A percentile compares a stretch with the other conserved stretches of the same genome.
These are phyloP conservation scores for Drosophila mayaguana DNA, from an alignment of 2,888 invertebrate genomes.

Conservation along the genomic window DNA sequence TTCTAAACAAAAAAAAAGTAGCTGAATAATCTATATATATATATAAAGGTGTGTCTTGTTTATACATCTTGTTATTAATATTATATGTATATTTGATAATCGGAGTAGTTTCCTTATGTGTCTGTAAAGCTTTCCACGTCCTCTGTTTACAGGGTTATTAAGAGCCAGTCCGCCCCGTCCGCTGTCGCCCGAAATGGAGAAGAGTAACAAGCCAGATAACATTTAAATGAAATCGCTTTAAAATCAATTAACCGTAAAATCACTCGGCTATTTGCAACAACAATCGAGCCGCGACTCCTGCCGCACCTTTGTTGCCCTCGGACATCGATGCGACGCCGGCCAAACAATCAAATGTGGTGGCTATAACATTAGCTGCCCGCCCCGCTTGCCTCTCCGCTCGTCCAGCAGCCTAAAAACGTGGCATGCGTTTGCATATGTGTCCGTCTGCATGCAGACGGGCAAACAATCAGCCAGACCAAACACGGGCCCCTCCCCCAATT, in stretches of 20 bases:
- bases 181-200: background rate
- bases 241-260: constrained; percentile 85
- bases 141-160: background rate
- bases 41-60: background rate
- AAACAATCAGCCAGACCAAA: constrained; percentile 44
- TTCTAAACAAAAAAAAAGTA: too few relatives aligned
- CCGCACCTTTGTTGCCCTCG: constrained; percentile 35
- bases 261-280: constrained; percentile 80
- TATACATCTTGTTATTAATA: too few relatives aligned
- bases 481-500: background rate
- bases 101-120: background rate
- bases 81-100: background rate
- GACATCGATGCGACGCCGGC: constrained; percentile 48
- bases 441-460: constrained; percentile 43
- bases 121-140: background rate
- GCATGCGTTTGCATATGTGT: constrained; percentile 8
- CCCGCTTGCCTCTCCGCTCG: too few relatives aligned
- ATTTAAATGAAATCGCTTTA: constrained; percentile 83
- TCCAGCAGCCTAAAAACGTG: background rate
- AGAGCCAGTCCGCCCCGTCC: background rate
- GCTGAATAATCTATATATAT: background rate
- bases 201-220: constrained; percentile 69
- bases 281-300: constrained; percentile 68
- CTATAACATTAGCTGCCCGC: constrained; percentile 69
- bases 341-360: constrained; percentile 76